A percentile compares a stretch with the other conserved stretches of the same genome.
Evolutionary conservation across 2,113 vertebrate species (phyloP).

Genomic region (Natator depressus): DNA sequence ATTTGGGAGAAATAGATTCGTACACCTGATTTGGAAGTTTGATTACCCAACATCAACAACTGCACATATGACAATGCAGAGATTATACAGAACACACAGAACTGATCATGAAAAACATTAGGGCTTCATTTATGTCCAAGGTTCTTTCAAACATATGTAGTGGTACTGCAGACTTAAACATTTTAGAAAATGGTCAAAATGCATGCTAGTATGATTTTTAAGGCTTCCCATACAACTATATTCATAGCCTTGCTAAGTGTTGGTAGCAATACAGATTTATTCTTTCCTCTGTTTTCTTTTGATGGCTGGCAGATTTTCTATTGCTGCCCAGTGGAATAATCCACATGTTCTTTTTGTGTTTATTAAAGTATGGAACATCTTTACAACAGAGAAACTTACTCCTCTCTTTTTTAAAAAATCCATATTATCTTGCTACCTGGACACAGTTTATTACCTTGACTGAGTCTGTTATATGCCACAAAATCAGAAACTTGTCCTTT

Average conservation of each 20-base stretch:
- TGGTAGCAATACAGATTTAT: neutral
- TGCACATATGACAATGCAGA: neutral
- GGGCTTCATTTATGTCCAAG: neutral
- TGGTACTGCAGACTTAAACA: neutral
- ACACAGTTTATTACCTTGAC: neutral
- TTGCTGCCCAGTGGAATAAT: neutral
- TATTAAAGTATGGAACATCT: neutral
- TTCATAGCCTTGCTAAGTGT: neutral
- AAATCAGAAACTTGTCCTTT: constrained; percentile 15
- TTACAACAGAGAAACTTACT: neutral
- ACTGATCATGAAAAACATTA: neutral
- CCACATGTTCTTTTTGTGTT: neutral
- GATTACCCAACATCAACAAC: neutral
- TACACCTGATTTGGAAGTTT: neutral
- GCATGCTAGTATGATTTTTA: neutral
- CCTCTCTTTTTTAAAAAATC: neutral
- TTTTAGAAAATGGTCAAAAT: neutral
- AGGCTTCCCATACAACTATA: neutral
- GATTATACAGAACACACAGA: neutral
- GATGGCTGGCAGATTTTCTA: neutral
- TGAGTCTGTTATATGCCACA: neutral
- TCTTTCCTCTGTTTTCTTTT: constrained; percentile 11
- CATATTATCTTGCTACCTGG: neutral
- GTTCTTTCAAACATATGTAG: neutral
- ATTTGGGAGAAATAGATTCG: neutral